Base-by-base conservation (phyloP, 2,113 vertebrate species). In the Ariopsis seemanni region DNA sequence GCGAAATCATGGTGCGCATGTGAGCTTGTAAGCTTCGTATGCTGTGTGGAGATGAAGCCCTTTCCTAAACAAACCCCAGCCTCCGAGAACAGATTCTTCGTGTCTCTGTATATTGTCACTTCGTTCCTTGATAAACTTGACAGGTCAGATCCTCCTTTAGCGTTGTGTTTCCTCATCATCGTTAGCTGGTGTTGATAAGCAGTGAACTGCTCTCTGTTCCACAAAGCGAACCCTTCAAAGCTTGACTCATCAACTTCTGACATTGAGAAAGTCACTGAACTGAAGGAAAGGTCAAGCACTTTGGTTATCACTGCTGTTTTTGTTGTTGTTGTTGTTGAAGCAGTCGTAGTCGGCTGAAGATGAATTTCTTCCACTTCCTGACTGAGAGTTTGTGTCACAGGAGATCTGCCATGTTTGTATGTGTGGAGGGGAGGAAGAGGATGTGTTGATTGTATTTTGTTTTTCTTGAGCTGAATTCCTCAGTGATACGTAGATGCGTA, bases 391-490 rank as follows among this genome's bases (percentile, higher is more conserved):
- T 87, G 85, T 81, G 84, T 87, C 55, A 89, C 87, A 52, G 55
- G 75, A 67, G 60, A 77, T 85, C 77, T 48, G 75, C 65, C 7
- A 74, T 74, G 71, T 50, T 48, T 60, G 82, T 25, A 17, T 52
- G 22, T 78, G 83, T 63, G 81, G 85, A 85, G 60, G 85, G 85
- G 90, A 42, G 72, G 84, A 88, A 93, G 93, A 93, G 93, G 91
- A 93, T 90, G 85, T 93, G 92, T 87, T 50, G 67, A 30, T 4
- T n/a, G 25, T 71, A 71, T 71, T 72, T 93, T 94, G 88, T 91
- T 93, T 89, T 93, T 91, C 52, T 90, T n/a, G 79, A 93, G 90
- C 22, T 55, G 63, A 91, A 93, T 94, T 95, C 93, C 90, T 93
- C 2, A 89, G 88, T 94, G 93, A 92, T 88, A 30, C 30, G 30